Percentiles rank a stretch among this genome's conserved stretches.
These are phyloP conservation scores for Decapterus maruadsi DNA, from an alignment of 2,797 vertebrate species.

Conservation along the genomic window DNA sequence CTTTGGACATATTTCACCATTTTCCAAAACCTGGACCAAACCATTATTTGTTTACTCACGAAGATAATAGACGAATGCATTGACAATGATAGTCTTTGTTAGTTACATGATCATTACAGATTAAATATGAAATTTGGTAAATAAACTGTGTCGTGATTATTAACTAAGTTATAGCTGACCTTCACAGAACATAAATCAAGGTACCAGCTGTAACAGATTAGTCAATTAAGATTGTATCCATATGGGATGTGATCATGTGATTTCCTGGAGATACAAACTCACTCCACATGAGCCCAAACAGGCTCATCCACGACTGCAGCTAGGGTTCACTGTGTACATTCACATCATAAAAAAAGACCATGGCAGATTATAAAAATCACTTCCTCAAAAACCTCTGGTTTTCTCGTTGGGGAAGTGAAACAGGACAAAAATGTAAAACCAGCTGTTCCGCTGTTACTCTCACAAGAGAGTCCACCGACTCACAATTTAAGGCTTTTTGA, in stretches of 20 bases:
- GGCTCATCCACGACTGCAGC: background rate
- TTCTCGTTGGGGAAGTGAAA: constrained; percentile 40
- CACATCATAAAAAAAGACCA: background rate
- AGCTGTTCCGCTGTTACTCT: background rate
- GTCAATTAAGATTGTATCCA: too few species aligned
- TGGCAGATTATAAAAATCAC: too few species aligned
- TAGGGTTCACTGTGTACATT: too few species aligned
- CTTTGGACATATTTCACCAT: too few species aligned
- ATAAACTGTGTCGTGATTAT: background rate
- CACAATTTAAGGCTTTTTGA: background rate
- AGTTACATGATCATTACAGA: too few species aligned
- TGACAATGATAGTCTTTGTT: background rate
- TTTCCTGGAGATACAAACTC: background rate
- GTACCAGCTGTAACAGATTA: background rate
- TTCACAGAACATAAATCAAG: background rate
- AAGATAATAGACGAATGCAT: background rate
- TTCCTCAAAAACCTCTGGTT: background rate
- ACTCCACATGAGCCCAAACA: background rate
- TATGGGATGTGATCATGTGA: background rate
- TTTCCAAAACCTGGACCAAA: background rate
- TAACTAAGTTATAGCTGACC: too few species aligned
- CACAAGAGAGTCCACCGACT: background rate
- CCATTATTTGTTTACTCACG: background rate
- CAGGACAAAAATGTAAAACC: accelerated
- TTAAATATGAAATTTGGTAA: background rate